Percentiles rank a stretch among this genome's conserved stretches.
Evolutionary conservation across 2,888 invertebrate genomes (phyloP).

Genomic region (Smittia aterrima): DNA sequence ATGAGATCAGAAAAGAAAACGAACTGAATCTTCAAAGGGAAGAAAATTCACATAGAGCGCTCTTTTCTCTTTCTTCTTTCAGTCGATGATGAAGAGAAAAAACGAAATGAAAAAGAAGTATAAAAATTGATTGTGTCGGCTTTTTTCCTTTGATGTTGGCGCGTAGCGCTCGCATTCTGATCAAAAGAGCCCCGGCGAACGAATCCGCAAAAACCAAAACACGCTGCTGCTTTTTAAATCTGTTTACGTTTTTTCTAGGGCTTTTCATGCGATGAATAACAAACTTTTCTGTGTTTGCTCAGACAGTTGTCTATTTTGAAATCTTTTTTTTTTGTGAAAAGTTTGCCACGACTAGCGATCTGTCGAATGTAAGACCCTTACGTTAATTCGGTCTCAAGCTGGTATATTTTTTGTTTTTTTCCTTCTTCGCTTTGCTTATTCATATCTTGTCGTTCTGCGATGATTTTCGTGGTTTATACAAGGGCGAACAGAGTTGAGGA

Average conservation of each 20-base stretch:
- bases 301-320: too few species aligned
- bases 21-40: background rate
- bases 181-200: constrained; percentile 49
- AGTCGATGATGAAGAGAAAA: background rate
- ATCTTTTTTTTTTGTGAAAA: too few species aligned
- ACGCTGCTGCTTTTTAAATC: constrained; percentile 35
- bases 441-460: background rate
- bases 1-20: background rate
- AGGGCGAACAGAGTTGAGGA: too few species aligned
- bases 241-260: constrained; percentile 28
- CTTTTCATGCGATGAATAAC: too few species aligned
- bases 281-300: too few species aligned
- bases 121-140: constrained; percentile 41
- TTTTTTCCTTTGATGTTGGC: constrained; percentile 54
- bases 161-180: constrained; percentile 55
- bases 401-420: too few species aligned
- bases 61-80: background rate
- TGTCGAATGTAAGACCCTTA: too few species aligned
- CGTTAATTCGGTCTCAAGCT: too few species aligned
- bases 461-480: too few species aligned
- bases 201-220: constrained; percentile 53
- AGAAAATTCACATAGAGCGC: background rate
- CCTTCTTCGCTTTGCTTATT: background rate
- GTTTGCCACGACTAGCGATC: too few species aligned
- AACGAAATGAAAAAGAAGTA: constrained; percentile 6